phyloP scores from a whole-genome alignment of 2,888 invertebrate genomes.

The Aphidoletes aphidimyza region DNA sequence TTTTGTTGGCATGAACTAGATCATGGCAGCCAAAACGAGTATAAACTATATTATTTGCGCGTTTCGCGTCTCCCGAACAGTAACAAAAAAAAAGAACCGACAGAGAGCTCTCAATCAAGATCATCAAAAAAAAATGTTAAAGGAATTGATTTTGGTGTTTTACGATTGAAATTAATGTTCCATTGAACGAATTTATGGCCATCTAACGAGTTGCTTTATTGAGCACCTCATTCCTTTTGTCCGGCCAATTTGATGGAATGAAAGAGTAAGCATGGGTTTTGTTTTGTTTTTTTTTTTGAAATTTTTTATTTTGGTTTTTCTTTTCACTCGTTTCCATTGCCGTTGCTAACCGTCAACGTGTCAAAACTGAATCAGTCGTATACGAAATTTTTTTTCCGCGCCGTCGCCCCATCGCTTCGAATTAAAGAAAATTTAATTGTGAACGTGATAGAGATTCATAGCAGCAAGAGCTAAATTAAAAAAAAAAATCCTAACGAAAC shows the following conservation, averaged over 20 bases:
- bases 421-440: conserved; percentile 11
- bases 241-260: conserved; percentile 6
- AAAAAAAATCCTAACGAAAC: background rate
- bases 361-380: background rate
- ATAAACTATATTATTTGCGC: background rate
- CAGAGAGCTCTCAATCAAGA: no score
- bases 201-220: conserved; percentile 51
- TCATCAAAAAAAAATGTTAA: background rate
- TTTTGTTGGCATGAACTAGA: background rate
- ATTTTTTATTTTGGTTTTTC: background rate
- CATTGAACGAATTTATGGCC: conserved; percentile 29
- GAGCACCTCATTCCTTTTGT: background rate
- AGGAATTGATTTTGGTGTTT: conserved; percentile 1
- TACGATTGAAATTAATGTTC: background rate
- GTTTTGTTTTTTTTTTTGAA: background rate
- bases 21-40: background rate
- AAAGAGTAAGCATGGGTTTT: background rate
- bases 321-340: no score
- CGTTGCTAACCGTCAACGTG: conserved; percentile 16
- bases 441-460: background rate
- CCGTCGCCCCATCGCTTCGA: no score
- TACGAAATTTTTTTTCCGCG: background rate
- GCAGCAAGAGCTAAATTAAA: background rate
- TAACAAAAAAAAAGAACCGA: no score
- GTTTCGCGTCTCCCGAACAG: no score